phyloP scores from a whole-genome alignment of 1,140 invertebrate species.

The Drosophila watanabei region DNA sequence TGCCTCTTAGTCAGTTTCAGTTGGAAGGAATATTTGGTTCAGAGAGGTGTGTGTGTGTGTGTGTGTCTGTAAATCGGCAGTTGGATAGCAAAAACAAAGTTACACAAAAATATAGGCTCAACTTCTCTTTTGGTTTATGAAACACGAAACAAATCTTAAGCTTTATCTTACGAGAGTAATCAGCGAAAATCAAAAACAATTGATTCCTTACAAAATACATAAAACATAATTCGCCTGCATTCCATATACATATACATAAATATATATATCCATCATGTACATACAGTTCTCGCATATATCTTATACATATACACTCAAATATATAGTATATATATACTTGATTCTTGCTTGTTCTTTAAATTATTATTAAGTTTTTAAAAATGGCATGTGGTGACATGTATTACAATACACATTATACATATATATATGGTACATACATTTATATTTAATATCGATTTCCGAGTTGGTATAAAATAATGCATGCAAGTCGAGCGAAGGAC shows the following conservation, averaged over 20 bases:
- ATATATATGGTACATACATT: constrained; percentile 81
- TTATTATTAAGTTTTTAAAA: constrained; percentile 75
- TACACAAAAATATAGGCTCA: constrained; percentile 16
- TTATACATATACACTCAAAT: constrained; percentile 54
- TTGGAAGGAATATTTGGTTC: constrained; percentile 42
- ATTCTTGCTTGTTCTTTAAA: constrained; percentile 45
- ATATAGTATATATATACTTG: constrained; percentile 33
- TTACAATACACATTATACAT: constrained; percentile 71
- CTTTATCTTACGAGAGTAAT: constrained; percentile 51
- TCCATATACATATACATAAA: constrained; percentile 35
- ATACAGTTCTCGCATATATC: constrained; percentile 64
- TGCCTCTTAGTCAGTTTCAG: constrained; percentile 23
- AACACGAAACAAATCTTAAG: constrained; percentile 67
- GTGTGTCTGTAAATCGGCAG: constrained; percentile 24
- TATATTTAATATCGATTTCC: constrained; percentile 66
- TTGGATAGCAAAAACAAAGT: constrained; percentile 29
- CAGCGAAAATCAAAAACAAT: constrained; percentile 63
- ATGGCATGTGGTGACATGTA: constrained; percentile 80
- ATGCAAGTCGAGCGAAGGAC: constrained; percentile 53
- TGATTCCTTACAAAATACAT: constrained; percentile 75
- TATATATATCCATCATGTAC: constrained; percentile 54
- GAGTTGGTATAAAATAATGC: constrained; percentile 78
- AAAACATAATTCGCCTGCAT: constrained; percentile 70
- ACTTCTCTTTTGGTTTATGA: constrained; percentile 54
- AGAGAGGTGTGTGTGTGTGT: constrained; percentile 19